Conservation (phyloP, 2,888 invertebrate genomes). For the Girardia tigrina region DNA sequence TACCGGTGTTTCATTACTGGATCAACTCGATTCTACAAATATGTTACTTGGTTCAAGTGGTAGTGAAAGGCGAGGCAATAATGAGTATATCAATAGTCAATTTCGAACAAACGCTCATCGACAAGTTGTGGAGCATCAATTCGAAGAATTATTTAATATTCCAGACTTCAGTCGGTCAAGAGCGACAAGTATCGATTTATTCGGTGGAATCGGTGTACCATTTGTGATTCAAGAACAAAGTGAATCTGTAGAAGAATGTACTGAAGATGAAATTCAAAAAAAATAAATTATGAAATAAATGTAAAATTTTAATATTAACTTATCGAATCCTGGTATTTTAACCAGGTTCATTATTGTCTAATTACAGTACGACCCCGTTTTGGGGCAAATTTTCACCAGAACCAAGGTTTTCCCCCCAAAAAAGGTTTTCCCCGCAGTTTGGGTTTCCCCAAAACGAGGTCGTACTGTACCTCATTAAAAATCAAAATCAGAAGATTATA, state of each 20-base stretch:
- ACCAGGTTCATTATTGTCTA: no score
- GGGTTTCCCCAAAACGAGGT: no score
- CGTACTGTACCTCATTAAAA: no score
- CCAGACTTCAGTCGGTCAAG: neutral
- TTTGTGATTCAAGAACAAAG: neutral
- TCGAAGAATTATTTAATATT: conserved; percentile 11
- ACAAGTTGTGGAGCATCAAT: neutral
- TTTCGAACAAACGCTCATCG: neutral
- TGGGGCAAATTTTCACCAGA: no score
- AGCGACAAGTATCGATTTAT: conserved; percentile 7
- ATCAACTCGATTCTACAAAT: neutral
- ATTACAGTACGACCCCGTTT: no score
- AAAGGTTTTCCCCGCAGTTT: no score
- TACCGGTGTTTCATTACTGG: neutral
- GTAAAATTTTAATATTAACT: no score
- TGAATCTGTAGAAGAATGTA: neutral
- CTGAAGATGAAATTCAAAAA: neutral
- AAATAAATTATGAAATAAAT: no score
- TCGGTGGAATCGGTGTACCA: neutral
- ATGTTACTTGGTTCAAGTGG: neutral
- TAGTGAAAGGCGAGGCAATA: neutral
- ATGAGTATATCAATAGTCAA: neutral
- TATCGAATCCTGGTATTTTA: no score
- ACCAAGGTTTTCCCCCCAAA: no score
- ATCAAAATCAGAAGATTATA: no score